phyloP scores from a whole-genome alignment of 2,888 invertebrate species.

The Brassicogethes aeneus region DNA sequence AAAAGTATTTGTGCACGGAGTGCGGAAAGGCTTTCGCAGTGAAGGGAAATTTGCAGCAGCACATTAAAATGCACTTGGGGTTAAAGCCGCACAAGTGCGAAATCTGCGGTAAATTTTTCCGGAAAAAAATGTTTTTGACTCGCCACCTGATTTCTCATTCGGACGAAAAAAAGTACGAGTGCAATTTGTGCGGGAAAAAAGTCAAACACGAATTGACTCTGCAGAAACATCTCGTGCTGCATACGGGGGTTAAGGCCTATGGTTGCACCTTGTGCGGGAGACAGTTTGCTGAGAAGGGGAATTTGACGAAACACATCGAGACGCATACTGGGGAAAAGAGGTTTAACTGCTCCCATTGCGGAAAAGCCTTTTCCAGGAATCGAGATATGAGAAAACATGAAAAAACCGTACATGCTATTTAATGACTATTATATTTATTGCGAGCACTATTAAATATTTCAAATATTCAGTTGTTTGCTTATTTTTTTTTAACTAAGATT shows the following conservation, averaged over 20 bases:
- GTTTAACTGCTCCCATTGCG: not conserved
- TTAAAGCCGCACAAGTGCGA: not conserved
- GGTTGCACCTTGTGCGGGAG: not conserved
- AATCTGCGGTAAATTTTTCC: not conserved
- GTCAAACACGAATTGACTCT: not conserved
- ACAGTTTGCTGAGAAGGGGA: not conserved
- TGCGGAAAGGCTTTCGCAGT: not conserved
- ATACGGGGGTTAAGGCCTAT: not conserved
- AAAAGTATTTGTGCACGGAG: not conserved
- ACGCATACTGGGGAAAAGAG: not conserved
- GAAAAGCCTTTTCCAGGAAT: not conserved
- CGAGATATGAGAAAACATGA: not conserved
- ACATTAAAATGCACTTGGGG: not conserved
- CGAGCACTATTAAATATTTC: too few relatives aligned
- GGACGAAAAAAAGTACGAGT: not conserved
- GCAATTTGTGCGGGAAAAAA: not conserved
- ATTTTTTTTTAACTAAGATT: too few relatives aligned
- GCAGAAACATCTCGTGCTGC: not conserved
- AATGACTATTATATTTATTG: too few relatives aligned
- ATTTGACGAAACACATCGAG: not conserved
- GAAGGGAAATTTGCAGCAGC: not conserved
- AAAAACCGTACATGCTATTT: not conserved
- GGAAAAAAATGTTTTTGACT: constrained; percentile 13
- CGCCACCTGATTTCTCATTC: not conserved
- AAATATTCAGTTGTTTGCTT: too few relatives aligned